phyloP scores from a whole-genome alignment of 2,888 invertebrate species.

The Ctenicera cuprea region DNA sequence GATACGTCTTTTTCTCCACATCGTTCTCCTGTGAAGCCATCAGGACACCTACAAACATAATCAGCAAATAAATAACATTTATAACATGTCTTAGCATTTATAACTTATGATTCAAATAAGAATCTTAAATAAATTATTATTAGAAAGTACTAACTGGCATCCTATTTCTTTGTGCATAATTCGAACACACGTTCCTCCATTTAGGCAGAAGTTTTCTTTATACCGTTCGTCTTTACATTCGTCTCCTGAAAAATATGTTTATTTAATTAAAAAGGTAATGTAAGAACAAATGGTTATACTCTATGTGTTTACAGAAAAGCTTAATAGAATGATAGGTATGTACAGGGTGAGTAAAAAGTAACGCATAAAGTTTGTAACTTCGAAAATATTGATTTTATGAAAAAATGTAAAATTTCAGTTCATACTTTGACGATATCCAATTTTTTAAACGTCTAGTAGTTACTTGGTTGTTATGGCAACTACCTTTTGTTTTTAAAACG shows the following conservation, averaged over 20 bases:
- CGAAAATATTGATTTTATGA: too few species aligned
- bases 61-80: slow-evolving; percentile 43
- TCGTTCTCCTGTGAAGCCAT: slow-evolving; percentile 86
- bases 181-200: slow-evolving; percentile 89
- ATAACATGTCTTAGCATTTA: slow-evolving; percentile 16
- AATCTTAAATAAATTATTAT: too few species aligned
- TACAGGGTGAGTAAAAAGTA: too few species aligned
- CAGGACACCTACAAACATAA: slow-evolving; percentile 80
- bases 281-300: too few species aligned
- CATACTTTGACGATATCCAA: too few species aligned
- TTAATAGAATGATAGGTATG: too few species aligned
- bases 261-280: neutral
- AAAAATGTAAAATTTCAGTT: too few species aligned
- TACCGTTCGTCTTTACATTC: slow-evolving; percentile 69
- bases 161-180: slow-evolving; percentile 52
- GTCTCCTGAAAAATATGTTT: slow-evolving; percentile 54
- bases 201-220: slow-evolving; percentile 85
- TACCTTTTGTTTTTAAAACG: too few species aligned
- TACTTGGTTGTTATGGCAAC: too few species aligned
- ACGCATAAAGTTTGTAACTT: too few species aligned
- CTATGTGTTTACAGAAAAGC: too few species aligned
- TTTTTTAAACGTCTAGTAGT: too few species aligned
- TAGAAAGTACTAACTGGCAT: slow-evolving; percentile 50
- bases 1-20: slow-evolving; percentile 88
- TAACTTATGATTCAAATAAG: neutral